A percentile compares a stretch with the other conserved stretches of the same genome.
Evolutionary conservation across 1,140 invertebrate genomes (phyloP).

Genomic region (Oscheius sp.): DNA sequence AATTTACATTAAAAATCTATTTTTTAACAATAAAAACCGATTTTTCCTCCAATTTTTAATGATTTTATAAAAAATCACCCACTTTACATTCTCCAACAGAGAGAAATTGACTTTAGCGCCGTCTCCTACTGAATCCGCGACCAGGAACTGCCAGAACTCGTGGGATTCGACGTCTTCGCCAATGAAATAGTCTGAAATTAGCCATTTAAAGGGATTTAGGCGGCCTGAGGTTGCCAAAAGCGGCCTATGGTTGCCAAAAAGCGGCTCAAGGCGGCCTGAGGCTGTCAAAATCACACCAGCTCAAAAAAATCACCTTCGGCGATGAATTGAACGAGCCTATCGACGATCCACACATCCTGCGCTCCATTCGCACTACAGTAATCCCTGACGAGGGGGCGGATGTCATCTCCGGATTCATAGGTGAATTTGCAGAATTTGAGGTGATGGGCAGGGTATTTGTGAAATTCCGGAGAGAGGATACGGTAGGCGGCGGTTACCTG

Average conservation of each 20-base stretch:
- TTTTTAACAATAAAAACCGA: too few species aligned
- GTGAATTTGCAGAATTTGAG: neutral
- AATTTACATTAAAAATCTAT: too few species aligned
- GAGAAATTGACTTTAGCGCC: neutral
- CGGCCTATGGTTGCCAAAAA: too few species aligned
- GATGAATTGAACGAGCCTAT: neutral
- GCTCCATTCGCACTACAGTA: neutral
- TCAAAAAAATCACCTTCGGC: neutral
- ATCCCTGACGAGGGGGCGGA: neutral
- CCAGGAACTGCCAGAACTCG: neutral
- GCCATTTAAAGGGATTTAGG: too few species aligned
- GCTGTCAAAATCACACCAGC: neutral
- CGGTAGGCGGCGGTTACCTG: neutral
- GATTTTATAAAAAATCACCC: neutral
- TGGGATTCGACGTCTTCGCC: neutral
- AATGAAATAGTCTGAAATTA: neutral
- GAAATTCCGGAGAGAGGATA: neutral
- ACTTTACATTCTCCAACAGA: neutral
- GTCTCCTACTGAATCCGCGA: neutral
- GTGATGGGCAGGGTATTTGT: neutral
- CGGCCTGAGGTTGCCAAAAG: too few species aligned
- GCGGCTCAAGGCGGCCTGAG: too few species aligned
- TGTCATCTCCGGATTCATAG: neutral
- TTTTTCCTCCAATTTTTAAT: too few species aligned
- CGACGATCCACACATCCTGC: neutral